Evolutionary conservation across 2,113 vertebrate species (phyloP), one percentile per base, ranked within the genome.

Genomic region (Entelurus aequoreus): DNA sequence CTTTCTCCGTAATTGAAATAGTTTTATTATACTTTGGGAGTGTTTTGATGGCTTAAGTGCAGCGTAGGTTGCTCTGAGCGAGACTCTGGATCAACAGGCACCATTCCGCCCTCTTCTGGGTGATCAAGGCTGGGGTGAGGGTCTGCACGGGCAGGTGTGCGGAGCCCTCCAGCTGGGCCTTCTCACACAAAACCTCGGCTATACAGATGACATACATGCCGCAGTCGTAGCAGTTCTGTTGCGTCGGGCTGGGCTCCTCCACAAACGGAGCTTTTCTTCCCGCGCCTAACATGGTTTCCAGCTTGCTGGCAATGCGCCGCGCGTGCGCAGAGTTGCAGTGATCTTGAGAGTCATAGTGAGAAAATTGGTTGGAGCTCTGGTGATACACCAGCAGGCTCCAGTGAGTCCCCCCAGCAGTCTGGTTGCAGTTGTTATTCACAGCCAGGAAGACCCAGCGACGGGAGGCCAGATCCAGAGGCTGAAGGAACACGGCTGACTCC

Each of bases 141-240:
- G 88, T 90, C 77, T 94, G 90, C 64, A 76, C 60, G 0, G 88
- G 85, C 14, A 88, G 93, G 66, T 44, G 84, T 2, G 60, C 90
- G 21, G 63, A 89, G 82, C 19, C 79, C 83, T 90, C 75, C 61
- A 60, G 13, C 72, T 83, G 70, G 54, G 75, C 87, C 74, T 54
- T 89, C 57, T 92, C 91, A 52, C 95, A 97, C 75, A 99, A 84
- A 64, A 86, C 91, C 82, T 98, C 95, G 0, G 94, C 69, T 0
- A 94, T 95, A 79, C 96, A 98, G 78, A 99, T 94, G 54, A 99
- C 96, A 0, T 99, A 99, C 96, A 99, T 98, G 75, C 97, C 96
- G 37, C 97, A 99, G 90, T 99, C 96, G 10, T 97, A 98, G 89
- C 95, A 96, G 89, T 99, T 99, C 81, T 97, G 92, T 87, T 99